Evolutionary conservation across 2,888 invertebrate species (phyloP).

Genomic region (Rotaria sp.): DNA sequence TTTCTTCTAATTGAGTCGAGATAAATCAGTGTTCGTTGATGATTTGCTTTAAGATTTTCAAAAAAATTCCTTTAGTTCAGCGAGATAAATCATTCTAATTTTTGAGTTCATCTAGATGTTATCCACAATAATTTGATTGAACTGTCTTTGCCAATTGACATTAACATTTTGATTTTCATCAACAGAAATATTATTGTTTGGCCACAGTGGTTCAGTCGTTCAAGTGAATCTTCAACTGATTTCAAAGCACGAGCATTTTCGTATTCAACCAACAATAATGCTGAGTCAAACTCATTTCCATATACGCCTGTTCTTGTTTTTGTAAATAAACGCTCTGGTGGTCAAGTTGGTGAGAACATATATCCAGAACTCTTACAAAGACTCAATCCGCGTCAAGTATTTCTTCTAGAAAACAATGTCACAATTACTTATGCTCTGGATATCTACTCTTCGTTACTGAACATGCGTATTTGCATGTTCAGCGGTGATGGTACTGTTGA

Average conservation of each 20-base stretch:
- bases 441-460: constrained; percentile 83
- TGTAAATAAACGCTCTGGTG: constrained; percentile 95
- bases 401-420: constrained; percentile 53
- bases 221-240: not conserved
- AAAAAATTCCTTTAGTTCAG: too few species aligned
- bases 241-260: not conserved
- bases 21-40: too few species aligned
- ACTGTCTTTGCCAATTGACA: not conserved
- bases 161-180: not conserved
- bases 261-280: not conserved
- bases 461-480: constrained; percentile 82
- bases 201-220: not conserved
- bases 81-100: too few species aligned
- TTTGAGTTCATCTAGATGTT: too few species aligned
- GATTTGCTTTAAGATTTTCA: too few species aligned
- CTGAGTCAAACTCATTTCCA: not conserved
- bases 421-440: constrained; percentile 65
- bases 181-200: not conserved
- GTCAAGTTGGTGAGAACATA: constrained; percentile 89
- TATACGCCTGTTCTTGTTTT: constrained; percentile 67
- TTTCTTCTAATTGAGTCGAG: too few species aligned
- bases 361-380: constrained; percentile 95
- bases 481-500: constrained; percentile 91
- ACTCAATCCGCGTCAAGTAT: constrained; percentile 87
- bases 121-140: too few species aligned